These are phyloP conservation scores for Idris sp. DNA, from an alignment of 1,140 invertebrate genomes.

Conservation along the genomic window DNA sequence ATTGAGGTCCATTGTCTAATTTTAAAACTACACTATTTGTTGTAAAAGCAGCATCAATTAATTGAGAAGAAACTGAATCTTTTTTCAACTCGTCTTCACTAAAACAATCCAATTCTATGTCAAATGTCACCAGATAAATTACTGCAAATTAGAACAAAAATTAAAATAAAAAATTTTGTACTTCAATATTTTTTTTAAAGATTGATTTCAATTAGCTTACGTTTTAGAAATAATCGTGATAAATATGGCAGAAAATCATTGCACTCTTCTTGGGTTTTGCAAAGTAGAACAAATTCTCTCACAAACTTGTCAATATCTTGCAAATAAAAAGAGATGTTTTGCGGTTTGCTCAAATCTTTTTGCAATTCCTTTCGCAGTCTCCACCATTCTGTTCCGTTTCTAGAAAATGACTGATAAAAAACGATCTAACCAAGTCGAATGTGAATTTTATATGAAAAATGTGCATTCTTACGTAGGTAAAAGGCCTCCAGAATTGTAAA, in stretches of 20 bases:
- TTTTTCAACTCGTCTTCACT: conserved; percentile 78
- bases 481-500: conserved; percentile 89
- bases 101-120: conserved; percentile 83
- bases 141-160: conserved; percentile 79
- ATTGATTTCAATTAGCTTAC: conserved; percentile 11
- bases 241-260: conserved; percentile 85
- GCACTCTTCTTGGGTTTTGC: conserved; percentile 54
- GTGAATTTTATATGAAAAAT: too few species aligned
- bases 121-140: conserved; percentile 84
- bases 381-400: conserved; percentile 92
- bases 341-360: conserved; percentile 85
- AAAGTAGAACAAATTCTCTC: conserved; percentile 82
- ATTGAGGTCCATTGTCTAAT: conserved; percentile 86
- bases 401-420: conserved; percentile 71
- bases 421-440: too few species aligned
- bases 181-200: too few species aligned
- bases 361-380: conserved; percentile 87
- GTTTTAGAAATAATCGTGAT: conserved; percentile 83
- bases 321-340: conserved; percentile 84
- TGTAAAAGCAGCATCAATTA: conserved; percentile 85
- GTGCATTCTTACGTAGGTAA: conserved; percentile 90
- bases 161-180: conserved; percentile 18
- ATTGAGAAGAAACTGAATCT: conserved; percentile 82
- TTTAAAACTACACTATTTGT: conserved; percentile 85
- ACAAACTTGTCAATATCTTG: conserved; percentile 81